Base-by-base conservation (phyloP, 2,797 vertebrate species). In the Sebastes matsubarae region DNA sequence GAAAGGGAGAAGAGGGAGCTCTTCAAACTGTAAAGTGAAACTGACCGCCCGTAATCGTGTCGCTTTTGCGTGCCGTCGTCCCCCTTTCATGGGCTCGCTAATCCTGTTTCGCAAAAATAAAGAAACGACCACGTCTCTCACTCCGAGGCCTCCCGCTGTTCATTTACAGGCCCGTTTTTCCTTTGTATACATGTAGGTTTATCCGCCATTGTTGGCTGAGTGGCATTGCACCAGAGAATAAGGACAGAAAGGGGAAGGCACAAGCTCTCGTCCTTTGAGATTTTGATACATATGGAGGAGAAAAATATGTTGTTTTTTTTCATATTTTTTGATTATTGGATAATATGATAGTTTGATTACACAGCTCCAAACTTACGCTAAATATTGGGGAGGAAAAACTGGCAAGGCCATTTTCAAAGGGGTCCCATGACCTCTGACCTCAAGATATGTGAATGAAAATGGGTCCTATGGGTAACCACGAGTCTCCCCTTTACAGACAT, bases 91-190 rank as follows among this genome's bases (percentile, higher is more conserved):
- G 88, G 89, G 88, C 78, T 25, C 77, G 87, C 82, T 98, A 98
- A 98, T 98, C 97, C 96, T 94, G 95, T 98, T 97, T 97, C 65
- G 82, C 88, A 89, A 95, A 95, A 96, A 97, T 97, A 95, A 97
- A 98, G 97, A 97, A 93, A 92, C 96, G 93, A 93, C 95, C 82
- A n/a, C 24, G 42, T 86, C 83, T 78, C 79, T 70, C 75, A 60
- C 80, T 82, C 79, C 2, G 64, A 85, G 65, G 76, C 65, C 82
- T 94, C 94, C 93, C 81, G 34, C 93, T 93, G 85, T 83, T 93
- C 22, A 72, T 94, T 95, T 94, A 89, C 94, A 93, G 90, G 91
- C 92, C 91, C 92, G 30, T 93, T 82, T 58, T 72, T 79, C 76
- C 73, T 88, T 91, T 87, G 80, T 84, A 38, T 77, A 42, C 29